phyloP scores from a whole-genome alignment of 2,113 vertebrate species.

The Epinephelus cyanopodus region DNA sequence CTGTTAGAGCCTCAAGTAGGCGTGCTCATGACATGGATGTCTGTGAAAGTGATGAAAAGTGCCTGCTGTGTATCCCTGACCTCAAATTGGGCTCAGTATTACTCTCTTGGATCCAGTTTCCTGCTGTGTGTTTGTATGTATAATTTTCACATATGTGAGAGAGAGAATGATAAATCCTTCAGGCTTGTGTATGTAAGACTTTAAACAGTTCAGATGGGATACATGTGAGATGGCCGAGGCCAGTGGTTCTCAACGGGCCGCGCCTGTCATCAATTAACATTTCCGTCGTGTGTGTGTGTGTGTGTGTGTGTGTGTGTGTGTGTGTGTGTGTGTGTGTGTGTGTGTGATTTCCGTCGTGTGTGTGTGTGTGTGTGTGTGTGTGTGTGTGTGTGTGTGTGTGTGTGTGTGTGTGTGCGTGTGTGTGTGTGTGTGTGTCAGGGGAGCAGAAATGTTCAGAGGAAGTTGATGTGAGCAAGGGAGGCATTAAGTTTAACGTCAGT shows the following conservation, averaged over 20 bases:
- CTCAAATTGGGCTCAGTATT: conserved; percentile 32
- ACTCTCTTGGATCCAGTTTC: conserved; percentile 56
- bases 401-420: conserved; percentile 28
- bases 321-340: neutral
- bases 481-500: conserved; percentile 48
- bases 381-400: conserved; percentile 21
- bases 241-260: conserved; percentile 30
- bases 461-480: conserved; percentile 38
- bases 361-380: neutral
- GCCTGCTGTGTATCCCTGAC: conserved; percentile 51
- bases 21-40: neutral
- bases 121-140: conserved; percentile 47
- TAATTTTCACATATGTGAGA: conserved; percentile 3
- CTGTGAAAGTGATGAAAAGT: conserved; percentile 42
- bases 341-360: conserved; percentile 37
- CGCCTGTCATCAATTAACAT: conserved; percentile 70
- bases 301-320: conserved; percentile 11
- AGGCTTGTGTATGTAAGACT: conserved; percentile 38
- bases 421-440: conserved; percentile 19
- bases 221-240: conserved; percentile 46
- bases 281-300: conserved; percentile 36
- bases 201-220: conserved; percentile 47
- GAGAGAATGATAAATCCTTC: conserved; percentile 1
- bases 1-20: conserved; percentile 2
- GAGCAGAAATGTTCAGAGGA: conserved; percentile 41